Conservation (phyloP, 1,140 invertebrate species). For the Drosophila bocqueti region DNA sequence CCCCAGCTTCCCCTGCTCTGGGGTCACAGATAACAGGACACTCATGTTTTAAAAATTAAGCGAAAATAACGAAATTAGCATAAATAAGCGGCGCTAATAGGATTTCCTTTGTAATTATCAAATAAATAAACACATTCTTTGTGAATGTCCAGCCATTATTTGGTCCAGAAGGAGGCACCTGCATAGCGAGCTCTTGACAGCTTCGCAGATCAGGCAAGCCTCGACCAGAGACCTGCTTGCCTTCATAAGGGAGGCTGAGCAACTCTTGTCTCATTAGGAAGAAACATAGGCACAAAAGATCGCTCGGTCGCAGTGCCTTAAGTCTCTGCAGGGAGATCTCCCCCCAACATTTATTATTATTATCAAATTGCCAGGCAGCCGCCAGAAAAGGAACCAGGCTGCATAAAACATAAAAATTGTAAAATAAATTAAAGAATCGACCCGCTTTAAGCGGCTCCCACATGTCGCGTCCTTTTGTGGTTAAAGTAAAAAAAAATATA, state of each 20-base stretch:
- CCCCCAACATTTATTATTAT: too few relatives aligned
- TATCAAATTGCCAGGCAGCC: slow-evolving; percentile 66
- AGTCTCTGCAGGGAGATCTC: too few relatives aligned
- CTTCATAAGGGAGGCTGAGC: too few relatives aligned
- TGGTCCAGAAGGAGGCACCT: too few relatives aligned
- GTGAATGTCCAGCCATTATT: too few relatives aligned
- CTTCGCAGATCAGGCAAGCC: too few relatives aligned
- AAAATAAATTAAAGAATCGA: slow-evolving; percentile 52
- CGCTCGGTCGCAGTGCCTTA: too few relatives aligned
- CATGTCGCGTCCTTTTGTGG: slow-evolving; percentile 11
- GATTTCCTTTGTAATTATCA: slow-evolving; percentile 80
- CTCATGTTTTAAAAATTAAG: slow-evolving; percentile 72
- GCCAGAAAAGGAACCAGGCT: slow-evolving; percentile 4
- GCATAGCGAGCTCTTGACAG: too few relatives aligned
- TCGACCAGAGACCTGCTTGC: too few relatives aligned
- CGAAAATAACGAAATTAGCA: slow-evolving; percentile 76
- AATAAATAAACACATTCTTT: too few relatives aligned
- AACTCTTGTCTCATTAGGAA: too few relatives aligned
- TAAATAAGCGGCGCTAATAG: slow-evolving; percentile 76
- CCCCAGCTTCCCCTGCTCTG: slow-evolving; percentile 12
- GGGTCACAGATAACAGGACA: slow-evolving; percentile 63
- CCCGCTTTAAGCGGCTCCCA: slow-evolving; percentile 27
- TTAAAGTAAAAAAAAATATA: neutral
- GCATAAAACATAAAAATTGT: slow-evolving; percentile 24
- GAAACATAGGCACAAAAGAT: too few relatives aligned